Percentiles rank a stretch among this genome's conserved stretches.
Evolutionary conservation across 2,113 vertebrate genomes (phyloP).

Genomic region (Ceyx margarethae): DNA sequence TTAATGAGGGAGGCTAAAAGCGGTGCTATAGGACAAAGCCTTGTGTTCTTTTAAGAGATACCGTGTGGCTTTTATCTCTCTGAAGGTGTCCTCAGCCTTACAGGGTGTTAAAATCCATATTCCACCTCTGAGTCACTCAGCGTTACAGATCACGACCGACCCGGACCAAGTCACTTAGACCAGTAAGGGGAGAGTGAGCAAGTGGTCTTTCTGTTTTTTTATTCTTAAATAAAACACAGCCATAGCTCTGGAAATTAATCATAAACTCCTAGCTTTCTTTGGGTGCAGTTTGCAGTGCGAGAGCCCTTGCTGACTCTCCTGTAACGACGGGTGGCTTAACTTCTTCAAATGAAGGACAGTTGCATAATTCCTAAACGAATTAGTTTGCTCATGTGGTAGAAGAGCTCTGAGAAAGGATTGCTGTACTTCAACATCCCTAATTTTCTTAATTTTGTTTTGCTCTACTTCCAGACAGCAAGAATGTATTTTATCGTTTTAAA

Average conservation of each 20-base stretch:
- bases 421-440: fast-evolving
- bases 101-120: not conserved
- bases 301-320: not conserved
- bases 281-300: not conserved
- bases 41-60: not conserved
- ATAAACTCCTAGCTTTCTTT: not conserved
- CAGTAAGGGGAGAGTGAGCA: slow-evolving; percentile 70
- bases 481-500: not conserved
- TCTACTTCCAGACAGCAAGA: not conserved
- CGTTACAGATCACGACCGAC: not conserved
- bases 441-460: not conserved
- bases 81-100: not conserved
- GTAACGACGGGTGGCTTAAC: not conserved
- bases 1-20: not conserved
- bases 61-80: not conserved
- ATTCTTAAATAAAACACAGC: slow-evolving; percentile 22
- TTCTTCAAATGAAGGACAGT: not conserved
- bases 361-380: not conserved
- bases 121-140: not conserved
- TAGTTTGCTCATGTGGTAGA: not conserved
- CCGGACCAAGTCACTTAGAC: slow-evolving; percentile 15
- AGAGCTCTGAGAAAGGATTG: not conserved
- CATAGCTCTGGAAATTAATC: not conserved
- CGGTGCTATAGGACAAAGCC: not conserved
- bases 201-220: slow-evolving; percentile 55